Evolutionary conservation across 2,113 vertebrate species (phyloP), one percentile per base, ranked within the genome.

Genomic region (Lophura nycthemera): DNA sequence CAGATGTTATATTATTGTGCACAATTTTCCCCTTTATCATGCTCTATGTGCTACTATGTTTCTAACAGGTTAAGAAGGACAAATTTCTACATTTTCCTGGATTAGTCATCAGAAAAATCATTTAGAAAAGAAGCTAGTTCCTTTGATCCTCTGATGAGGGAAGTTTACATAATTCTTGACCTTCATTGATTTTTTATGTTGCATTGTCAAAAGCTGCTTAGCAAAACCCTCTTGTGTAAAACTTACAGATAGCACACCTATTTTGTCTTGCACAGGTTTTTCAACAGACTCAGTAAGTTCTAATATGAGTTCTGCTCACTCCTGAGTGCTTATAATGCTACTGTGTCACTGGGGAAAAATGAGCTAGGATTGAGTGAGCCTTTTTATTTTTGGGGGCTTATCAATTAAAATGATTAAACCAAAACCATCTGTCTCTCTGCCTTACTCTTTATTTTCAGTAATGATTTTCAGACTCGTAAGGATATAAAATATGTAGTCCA

Each of bases 351-450:
- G 16, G 12, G 60, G 32, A 32, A 88, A 83, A 94, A 56, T 3
- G 17, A 71, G 56, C 47, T 65, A 61, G 52, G 54, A 83, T 10
- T 0, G 1, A 83, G 36, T 24, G 92, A 88, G 36, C 18, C 32
- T 71, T 65, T 73, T 10, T 10, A 56, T 79, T 52, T 47, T 25
- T 25, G 19, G 45, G 21, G 75, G 27, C 52, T 86, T 92, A 91
- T 92, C 91, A 94, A 94, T 95, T 95, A 94, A 86, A 95, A 86
- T 1, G 1, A 95, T 94, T 95, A 94, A 96, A 96, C 48, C 48
- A 66, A 95, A 96, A 91, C 83, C 92, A 95, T 92, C 76, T 93
- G 89, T 59, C n/a, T 64, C 40, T 78, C 21, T 83, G 70, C 75
- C 66, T 88, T 77, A 76, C 38, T 79, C 69, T 88, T 74, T 76